Evolutionary conservation across 2,888 invertebrate species (phyloP).

Genomic region (Amphipoea oculea): DNA sequence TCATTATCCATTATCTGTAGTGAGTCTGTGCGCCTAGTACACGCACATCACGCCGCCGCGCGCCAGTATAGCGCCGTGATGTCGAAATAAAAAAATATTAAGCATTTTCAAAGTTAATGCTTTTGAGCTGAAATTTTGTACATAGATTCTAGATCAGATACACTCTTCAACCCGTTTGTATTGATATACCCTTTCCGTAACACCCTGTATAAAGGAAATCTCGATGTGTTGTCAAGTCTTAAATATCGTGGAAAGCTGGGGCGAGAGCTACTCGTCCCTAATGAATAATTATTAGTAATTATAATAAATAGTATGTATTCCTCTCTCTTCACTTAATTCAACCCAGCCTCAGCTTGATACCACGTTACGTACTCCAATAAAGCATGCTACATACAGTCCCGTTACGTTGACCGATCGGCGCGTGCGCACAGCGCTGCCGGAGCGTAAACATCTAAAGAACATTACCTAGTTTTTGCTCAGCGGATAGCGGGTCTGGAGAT

Average conservation of each 20-base stretch:
- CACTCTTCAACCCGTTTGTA: too few relatives aligned
- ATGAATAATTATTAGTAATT: too few relatives aligned
- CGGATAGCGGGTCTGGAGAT: slow-evolving; percentile 40
- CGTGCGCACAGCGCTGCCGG: slow-evolving; percentile 51
- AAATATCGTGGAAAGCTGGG: neutral
- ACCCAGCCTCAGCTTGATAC: neutral
- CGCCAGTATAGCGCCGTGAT: too few relatives aligned
- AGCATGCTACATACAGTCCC: slow-evolving; percentile 51
- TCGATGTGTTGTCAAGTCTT: neutral
- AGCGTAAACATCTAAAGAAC: slow-evolving; percentile 57
- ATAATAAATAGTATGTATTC: neutral
- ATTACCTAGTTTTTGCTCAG: slow-evolving; percentile 55
- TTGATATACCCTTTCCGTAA: too few relatives aligned
- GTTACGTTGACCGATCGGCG: slow-evolving; percentile 56
- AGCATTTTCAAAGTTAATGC: too few relatives aligned
- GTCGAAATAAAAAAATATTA: too few relatives aligned
- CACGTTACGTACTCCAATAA: slow-evolving; percentile 39
- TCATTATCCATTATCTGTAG: too few relatives aligned
- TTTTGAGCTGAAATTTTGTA: too few relatives aligned
- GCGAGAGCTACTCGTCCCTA: neutral
- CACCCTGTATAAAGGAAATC: too few relatives aligned
- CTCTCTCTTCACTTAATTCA: neutral
- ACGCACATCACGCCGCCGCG: too few relatives aligned
- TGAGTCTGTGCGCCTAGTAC: too few relatives aligned
- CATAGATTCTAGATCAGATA: too few relatives aligned